Evolutionary conservation across 2,888 invertebrate genomes (phyloP).

Genomic region (Entomobrya multifasciata): DNA sequence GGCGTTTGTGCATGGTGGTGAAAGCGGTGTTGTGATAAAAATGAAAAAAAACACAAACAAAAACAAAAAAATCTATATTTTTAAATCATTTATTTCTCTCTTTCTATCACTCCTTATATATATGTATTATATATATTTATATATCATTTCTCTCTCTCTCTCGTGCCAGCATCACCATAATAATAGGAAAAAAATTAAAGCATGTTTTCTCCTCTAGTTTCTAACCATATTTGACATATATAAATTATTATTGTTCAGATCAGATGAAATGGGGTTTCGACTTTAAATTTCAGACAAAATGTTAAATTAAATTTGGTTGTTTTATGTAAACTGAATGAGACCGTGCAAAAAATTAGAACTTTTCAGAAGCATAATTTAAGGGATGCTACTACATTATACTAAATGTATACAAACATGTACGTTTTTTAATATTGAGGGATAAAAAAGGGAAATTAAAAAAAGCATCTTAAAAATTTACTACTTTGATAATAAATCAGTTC

Average conservation of each 20-base stretch:
- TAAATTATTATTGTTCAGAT: no score
- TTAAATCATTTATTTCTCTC: conserved; percentile 40
- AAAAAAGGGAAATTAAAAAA: neutral
- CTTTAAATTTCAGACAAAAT: no score
- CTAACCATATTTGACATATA: no score
- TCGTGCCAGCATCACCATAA: neutral
- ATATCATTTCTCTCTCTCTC: no score
- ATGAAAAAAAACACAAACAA: neutral
- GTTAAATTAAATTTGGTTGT: neutral
- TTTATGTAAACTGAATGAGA: neutral
- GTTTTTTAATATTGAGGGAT: neutral
- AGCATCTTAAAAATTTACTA: conserved; percentile 19
- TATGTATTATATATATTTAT: no score
- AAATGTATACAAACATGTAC: no score
- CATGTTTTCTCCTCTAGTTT: no score
- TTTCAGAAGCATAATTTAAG: no score
- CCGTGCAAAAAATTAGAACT: neutral
- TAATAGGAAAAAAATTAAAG: neutral
- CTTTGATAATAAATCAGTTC: conserved; percentile 1
- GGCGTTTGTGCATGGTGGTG: neutral
- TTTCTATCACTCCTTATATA: no score
- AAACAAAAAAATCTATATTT: conserved; percentile 17
- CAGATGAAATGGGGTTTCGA: no score
- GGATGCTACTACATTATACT: no score
- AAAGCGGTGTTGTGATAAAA: neutral